A percentile compares a stretch with the other conserved stretches of the same genome.
Conservation (phyloP, 2,113 vertebrate species). For the Atlantisia rogersi region DNA sequence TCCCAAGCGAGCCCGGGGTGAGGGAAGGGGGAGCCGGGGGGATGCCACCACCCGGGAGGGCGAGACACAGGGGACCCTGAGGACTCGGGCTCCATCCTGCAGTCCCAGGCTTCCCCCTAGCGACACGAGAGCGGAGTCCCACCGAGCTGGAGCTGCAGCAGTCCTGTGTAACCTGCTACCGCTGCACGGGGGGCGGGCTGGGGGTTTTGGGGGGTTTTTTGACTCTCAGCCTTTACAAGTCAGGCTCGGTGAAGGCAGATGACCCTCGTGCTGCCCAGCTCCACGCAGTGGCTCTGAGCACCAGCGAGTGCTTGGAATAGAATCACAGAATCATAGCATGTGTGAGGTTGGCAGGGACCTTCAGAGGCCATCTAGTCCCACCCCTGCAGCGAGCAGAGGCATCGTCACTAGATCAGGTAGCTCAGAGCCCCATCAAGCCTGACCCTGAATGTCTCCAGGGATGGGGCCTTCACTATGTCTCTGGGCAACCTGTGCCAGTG, state of each 20-base stretch:
- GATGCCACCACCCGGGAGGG: neutral
- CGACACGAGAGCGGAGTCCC: neutral
- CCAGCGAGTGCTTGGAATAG: accelerated
- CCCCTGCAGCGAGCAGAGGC: too few relatives aligned
- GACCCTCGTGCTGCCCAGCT: accelerated
- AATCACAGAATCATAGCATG: too few relatives aligned
- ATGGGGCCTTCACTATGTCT: too few relatives aligned
- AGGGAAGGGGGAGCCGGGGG: too few relatives aligned
- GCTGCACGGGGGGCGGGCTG: accelerated
- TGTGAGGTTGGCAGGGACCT: too few relatives aligned
- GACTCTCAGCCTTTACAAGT: neutral
- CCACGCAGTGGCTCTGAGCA: neutral
- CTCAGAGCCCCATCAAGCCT: too few relatives aligned
- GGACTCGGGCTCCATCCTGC: neutral
- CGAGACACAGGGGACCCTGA: neutral
- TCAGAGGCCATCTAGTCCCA: too few relatives aligned
- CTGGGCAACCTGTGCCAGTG: too few relatives aligned
- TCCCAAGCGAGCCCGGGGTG: neutral
- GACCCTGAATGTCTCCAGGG: too few relatives aligned
- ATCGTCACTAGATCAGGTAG: too few relatives aligned
- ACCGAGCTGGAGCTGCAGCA: accelerated
- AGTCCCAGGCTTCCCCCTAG: conserved; percentile 28
- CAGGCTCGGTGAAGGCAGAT: too few relatives aligned
- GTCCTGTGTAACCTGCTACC: accelerated
- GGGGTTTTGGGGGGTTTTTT: too few relatives aligned